Evolutionary conservation across 1,140 invertebrate genomes (phyloP).

Genomic region (Chrysopa pallens): DNA sequence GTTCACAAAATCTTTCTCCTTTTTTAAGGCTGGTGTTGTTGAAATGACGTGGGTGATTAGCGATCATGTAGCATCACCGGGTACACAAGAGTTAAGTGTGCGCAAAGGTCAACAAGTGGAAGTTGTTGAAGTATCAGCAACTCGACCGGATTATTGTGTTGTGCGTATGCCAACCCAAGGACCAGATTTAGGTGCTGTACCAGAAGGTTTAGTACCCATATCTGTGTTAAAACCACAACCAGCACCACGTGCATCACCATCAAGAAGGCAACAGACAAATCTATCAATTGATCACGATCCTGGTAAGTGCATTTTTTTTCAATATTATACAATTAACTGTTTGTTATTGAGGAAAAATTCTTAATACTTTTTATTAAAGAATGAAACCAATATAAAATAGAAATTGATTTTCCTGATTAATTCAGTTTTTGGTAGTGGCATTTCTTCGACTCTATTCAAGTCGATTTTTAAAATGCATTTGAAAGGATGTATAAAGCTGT

Average conservation of each 20-base stretch:
- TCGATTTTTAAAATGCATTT: no score
- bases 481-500: no score
- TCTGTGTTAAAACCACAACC: conserved; percentile 64
- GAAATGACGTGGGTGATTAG: conserved; percentile 79
- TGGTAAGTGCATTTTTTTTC: conserved; percentile 19
- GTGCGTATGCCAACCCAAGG: conserved; percentile 35
- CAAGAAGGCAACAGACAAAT: conserved; percentile 23
- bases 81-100: conserved; percentile 53
- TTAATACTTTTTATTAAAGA: no score
- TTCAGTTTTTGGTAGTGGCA: no score
- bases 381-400: no score
- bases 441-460: no score
- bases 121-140: conserved; percentile 51
- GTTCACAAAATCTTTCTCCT: conserved; percentile 9
- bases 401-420: no score
- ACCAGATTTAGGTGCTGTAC: conserved; percentile 34
- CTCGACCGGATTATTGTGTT: conserved; percentile 40
- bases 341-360: no score
- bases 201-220: conserved; percentile 68
- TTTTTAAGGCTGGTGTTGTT: conserved; percentile 38
- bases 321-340: no score
- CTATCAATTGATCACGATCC: conserved; percentile 19
- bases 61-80: conserved; percentile 49
- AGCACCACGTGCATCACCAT: conserved; percentile 41
- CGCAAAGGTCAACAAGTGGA: conserved; percentile 83